Evolutionary conservation across 2,797 vertebrate genomes (phyloP).

Genomic region (Garrulus glandarius): DNA sequence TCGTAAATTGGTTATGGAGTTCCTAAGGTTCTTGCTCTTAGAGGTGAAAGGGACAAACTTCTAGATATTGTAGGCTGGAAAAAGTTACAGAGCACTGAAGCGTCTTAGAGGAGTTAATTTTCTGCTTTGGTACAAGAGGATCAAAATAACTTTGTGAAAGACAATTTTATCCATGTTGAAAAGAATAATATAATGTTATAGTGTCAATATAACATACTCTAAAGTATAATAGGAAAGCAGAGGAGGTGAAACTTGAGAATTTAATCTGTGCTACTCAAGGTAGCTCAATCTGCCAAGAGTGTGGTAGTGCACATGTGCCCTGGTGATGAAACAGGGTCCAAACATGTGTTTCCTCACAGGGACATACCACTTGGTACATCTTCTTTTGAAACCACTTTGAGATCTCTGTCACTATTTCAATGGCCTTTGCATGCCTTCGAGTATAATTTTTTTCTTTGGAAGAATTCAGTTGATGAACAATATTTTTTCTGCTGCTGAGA

Average conservation of each 20-base stretch:
- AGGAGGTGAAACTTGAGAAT: not conserved
- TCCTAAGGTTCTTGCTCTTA: not conserved
- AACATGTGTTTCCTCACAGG: not conserved
- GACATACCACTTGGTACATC: not conserved
- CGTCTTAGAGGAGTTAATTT: not conserved
- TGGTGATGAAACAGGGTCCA: not conserved
- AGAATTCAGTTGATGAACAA: not conserved
- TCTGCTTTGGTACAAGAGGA: not conserved
- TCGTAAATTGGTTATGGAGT: not conserved
- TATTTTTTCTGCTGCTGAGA: not conserved
- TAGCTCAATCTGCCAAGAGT: not conserved
- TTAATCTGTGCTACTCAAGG: not conserved
- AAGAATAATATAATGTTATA: not conserved
- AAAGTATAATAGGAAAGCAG: not conserved
- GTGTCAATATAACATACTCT: not conserved
- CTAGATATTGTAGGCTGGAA: not conserved
- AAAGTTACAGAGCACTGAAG: not conserved
- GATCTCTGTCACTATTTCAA: not conserved
- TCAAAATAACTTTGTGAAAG: not conserved
- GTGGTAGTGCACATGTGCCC: fast-evolving
- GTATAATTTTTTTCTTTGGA: not conserved
- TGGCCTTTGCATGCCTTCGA: not conserved
- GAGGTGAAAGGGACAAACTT: not conserved
- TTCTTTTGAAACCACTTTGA: not conserved
- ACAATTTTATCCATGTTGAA: not conserved